Percentiles rank a stretch among this genome's conserved stretches.
phyloP scores from a whole-genome alignment of 2,888 invertebrate species.

The Machimus rusticus region DNA sequence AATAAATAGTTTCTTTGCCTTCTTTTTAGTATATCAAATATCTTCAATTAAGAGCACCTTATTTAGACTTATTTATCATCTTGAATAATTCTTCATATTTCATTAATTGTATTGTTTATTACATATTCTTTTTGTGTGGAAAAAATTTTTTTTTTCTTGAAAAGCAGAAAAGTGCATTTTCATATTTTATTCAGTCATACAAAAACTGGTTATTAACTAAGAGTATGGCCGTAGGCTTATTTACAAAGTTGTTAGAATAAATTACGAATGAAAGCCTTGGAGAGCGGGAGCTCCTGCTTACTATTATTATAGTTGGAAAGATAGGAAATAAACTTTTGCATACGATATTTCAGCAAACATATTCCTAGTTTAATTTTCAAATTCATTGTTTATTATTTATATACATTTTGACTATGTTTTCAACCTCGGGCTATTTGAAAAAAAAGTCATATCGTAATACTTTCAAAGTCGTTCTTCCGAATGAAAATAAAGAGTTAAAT shows the following conservation, averaged over 20 bases:
- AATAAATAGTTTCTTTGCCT: background rate
- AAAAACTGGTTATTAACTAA: background rate
- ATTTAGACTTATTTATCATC: slow-evolving; percentile 22
- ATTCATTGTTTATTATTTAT: too few relatives aligned
- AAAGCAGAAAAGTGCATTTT: background rate
- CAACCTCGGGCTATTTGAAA: too few relatives aligned
- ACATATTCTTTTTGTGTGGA: background rate
- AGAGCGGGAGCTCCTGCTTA: background rate
- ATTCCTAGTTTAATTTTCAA: background rate
- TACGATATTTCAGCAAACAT: background rate
- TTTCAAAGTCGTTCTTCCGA: too few relatives aligned
- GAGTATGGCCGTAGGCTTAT: background rate
- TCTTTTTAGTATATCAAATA: background rate
- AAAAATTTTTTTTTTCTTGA: background rate
- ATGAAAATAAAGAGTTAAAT: too few relatives aligned
- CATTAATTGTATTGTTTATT: background rate
- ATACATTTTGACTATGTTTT: too few relatives aligned
- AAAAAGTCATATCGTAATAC: too few relatives aligned
- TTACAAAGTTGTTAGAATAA: background rate
- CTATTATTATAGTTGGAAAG: background rate
- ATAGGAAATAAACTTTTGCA: background rate
- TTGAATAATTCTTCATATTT: background rate
- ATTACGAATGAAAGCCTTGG: background rate
- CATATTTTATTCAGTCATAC: background rate
- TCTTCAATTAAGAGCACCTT: slow-evolving; percentile 30